Evolutionary conservation across 1,140 invertebrate species (phyloP).

Genomic region (Drosophila bocki): DNA sequence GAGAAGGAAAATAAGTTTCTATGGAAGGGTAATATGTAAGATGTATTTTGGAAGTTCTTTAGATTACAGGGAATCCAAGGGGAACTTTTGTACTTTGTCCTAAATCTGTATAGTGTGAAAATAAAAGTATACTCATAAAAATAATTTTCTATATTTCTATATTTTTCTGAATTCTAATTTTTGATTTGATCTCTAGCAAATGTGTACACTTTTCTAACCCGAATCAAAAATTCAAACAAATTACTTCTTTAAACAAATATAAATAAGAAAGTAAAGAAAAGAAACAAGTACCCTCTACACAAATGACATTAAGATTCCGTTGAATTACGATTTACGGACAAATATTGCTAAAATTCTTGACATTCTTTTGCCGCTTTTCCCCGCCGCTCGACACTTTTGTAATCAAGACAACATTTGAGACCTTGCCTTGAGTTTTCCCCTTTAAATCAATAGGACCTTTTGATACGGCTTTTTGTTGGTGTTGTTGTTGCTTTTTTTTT

Average conservation of each 20-base stretch:
- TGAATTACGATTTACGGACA: conserved; percentile 12
- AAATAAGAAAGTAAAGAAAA: neutral
- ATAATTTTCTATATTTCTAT: no score
- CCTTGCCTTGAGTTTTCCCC: conserved; percentile 59
- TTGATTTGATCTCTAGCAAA: neutral
- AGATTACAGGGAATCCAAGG: neutral
- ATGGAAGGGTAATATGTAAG: conserved; percentile 48
- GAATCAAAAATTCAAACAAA: neutral
- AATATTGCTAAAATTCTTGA: conserved; percentile 26
- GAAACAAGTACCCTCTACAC: neutral
- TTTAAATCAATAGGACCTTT: conserved; percentile 64
- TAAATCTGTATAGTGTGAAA: conserved; percentile 1
- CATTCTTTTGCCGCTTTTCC: conserved; percentile 16
- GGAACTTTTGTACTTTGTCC: neutral
- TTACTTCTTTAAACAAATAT: conserved; percentile 1
- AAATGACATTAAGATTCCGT: neutral
- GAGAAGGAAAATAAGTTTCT: conserved; percentile 57
- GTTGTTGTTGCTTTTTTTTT: conserved; percentile 3
- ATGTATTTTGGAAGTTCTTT: neutral
- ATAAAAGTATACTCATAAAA: no score
- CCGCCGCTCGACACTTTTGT: conserved; percentile 37
- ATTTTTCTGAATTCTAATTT: no score
- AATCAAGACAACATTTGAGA: conserved; percentile 60
- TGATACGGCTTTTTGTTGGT: conserved; percentile 31
- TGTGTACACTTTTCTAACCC: neutral